Evolutionary conservation across 1,140 invertebrate genomes (phyloP), one percentile per base, ranked within the genome.

Genomic region (Eumeta japonica): DNA sequence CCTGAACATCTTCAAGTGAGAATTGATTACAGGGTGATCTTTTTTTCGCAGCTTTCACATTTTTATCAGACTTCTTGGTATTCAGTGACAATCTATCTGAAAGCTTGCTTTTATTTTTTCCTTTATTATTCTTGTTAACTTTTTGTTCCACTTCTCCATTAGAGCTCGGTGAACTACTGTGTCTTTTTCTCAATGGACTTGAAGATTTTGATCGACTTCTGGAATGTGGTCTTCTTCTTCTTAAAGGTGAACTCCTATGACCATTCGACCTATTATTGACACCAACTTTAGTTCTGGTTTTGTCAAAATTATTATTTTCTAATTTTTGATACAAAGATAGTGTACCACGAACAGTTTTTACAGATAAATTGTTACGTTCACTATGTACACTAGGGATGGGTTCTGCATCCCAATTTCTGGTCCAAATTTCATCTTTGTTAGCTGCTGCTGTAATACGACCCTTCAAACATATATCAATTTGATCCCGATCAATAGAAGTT

Each of bases 381-480:
- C 86, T 89, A 51, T 88, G 81, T 18, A 89, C 86, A 60, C 83
- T 88, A 2, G 93, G 93, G 41, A 97, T 79, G 13, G 92, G 89
- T 64, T 97, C 93, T 43, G 83, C 84, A 45, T 87, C 84, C 94
- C 94, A 98, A 75, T 97, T 90, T 53, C 90, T 90, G 0, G 87
- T 84, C 82, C 85, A 89, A 11, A 95, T 78, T 41, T 88, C 87
- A 37, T 88, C 88, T 48, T 87, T 85, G 50, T 86, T 87, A n/a
- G 89, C 89, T 0, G 92, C 89, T 30, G 85, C 82, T 13, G 90
- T 94, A 39, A 97, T 87, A 72, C 94, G 92, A 20, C 91, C 91
- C 67, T 95, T 96, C 17, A 98, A 75, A 48, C 93, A 89, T 41
- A 92, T 91, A 62, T 95, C 90, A 36, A 97, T 91, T 62, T 92